A percentile compares a stretch with the other conserved stretches of the same genome.
phyloP scores from a whole-genome alignment of 2,113 vertebrate species.

The Mugil cephalus region DNA sequence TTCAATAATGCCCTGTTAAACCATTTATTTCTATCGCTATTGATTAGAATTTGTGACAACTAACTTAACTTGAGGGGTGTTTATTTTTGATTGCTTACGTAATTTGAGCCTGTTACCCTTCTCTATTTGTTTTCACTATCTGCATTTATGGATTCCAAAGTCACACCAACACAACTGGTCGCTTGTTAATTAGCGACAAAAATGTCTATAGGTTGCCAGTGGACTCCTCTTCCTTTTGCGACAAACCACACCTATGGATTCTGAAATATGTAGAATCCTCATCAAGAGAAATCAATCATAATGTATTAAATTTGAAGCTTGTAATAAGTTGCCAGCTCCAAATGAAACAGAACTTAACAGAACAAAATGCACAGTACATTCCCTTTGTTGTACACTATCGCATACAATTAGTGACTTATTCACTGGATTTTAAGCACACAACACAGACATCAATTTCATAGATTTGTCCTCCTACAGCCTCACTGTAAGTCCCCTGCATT shows the following conservation, averaged over 20 bases:
- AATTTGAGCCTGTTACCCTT: constrained; percentile 16
- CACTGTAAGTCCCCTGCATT: constrained; percentile 28
- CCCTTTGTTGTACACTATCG: constrained; percentile 14
- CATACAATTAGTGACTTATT: constrained; percentile 37
- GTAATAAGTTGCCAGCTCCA: not conserved
- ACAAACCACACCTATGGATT: not conserved
- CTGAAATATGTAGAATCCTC: not conserved
- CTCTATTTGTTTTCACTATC: constrained; percentile 39
- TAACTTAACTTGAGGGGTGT: constrained; percentile 43
- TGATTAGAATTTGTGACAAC: constrained; percentile 31
- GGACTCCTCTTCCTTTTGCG: not conserved
- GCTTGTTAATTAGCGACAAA: not conserved
- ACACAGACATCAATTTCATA: constrained; percentile 54
- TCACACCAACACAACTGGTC: not conserved
- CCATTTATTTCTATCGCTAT: constrained; percentile 36
- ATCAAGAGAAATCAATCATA: not conserved
- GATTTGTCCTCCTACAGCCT: constrained; percentile 23
- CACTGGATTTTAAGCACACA: constrained; percentile 42
- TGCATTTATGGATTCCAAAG: constrained; percentile 35
- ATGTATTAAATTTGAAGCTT: not conserved
- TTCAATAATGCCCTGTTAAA: constrained; percentile 29
- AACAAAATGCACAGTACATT: not conserved
- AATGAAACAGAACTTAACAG: not conserved
- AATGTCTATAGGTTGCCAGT: not conserved
- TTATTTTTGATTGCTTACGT: constrained; percentile 22